These are phyloP conservation scores for Telmatherina bonti DNA, from an alignment of 2,797 vertebrate species.

Conservation along the genomic window DNA sequence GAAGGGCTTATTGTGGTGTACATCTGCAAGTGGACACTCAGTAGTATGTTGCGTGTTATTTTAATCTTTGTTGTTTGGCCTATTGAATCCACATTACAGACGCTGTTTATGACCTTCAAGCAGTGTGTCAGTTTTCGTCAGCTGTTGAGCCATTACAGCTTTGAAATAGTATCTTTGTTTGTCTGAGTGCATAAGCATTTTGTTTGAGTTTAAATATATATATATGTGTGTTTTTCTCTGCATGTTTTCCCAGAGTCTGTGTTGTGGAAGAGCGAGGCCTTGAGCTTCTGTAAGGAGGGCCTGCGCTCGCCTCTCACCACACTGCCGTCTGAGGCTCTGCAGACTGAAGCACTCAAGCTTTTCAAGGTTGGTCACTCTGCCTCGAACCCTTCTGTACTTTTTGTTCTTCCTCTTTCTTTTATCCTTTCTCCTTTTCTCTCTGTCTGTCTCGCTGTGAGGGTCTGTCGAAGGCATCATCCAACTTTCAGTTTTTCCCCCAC, in stretches of 20 bases:
- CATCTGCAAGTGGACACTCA: conserved; percentile 15
- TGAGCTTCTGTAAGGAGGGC: conserved; percentile 93
- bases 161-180: conserved; percentile 67
- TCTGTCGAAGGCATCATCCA: conserved; percentile 55
- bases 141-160: conserved; percentile 65
- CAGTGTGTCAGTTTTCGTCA: conserved; percentile 53
- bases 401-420: conserved; percentile 34
- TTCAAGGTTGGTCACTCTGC: conserved; percentile 82
- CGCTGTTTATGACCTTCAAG: conserved; percentile 63
- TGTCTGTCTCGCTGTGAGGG: conserved; percentile 20
- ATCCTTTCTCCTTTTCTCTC: conserved; percentile 19
- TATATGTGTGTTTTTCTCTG: conserved; percentile 8
- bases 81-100: conserved; percentile 61
- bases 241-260: conserved; percentile 83
- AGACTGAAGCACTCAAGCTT: conserved; percentile 95
- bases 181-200: conserved; percentile 18
- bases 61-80: conserved; percentile 45
- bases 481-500: conserved; percentile 18
- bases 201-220: conserved; percentile 14
- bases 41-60: conserved; percentile 51
- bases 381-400: conserved; percentile 17
- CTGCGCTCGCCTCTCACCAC: conserved; percentile 81
- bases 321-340: conserved; percentile 83
- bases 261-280: conserved; percentile 89
- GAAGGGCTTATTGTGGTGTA: not conserved